phyloP scores from a whole-genome alignment of 2,797 vertebrate species.

The Malurus splendens region DNA sequence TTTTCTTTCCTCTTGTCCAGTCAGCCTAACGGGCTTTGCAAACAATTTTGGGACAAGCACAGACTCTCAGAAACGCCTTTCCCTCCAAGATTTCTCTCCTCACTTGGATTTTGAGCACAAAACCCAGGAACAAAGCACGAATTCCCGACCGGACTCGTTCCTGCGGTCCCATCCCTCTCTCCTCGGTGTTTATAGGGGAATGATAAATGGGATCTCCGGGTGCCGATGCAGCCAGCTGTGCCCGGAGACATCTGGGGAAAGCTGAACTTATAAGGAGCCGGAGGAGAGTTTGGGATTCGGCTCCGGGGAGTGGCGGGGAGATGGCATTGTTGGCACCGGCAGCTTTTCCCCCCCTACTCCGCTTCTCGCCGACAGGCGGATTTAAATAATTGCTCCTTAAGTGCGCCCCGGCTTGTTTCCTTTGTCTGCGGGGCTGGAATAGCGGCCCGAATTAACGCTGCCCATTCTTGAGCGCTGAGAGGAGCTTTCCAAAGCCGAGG shows the following conservation, averaged over 20 bases:
- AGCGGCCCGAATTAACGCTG: not conserved
- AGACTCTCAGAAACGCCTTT: not conserved
- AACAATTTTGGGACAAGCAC: not conserved
- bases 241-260: not conserved
- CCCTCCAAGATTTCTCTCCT: not conserved
- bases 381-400: not conserved
- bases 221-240: not conserved
- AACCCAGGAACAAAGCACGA: not conserved
- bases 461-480: not conserved
- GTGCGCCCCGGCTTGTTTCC: not conserved
- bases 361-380: not conserved
- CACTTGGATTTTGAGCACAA: not conserved
- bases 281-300: not conserved
- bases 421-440: not conserved
- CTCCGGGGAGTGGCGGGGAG: not conserved
- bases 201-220: accelerated
- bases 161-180: not conserved
- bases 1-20: not conserved
- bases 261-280: not conserved
- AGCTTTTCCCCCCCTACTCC: not conserved
- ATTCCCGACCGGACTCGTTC: accelerated
- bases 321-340: accelerated
- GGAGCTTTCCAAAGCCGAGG: not conserved
- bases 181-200: accelerated
- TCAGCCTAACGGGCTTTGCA: not conserved